Conservation (phyloP, 2,888 invertebrate species). For the Aspidiotus destructor region DNA sequence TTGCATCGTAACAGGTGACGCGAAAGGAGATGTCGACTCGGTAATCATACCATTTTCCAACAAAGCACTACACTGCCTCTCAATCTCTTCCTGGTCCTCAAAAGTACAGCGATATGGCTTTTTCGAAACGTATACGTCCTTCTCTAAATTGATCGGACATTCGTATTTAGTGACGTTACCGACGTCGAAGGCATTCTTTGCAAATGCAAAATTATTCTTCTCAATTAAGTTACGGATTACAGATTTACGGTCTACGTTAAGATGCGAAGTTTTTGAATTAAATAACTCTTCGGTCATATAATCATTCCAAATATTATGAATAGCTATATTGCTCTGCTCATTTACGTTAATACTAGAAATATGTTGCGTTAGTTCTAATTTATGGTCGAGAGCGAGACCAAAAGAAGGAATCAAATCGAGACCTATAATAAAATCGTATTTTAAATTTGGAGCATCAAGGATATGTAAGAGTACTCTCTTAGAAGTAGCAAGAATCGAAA, state of each 20-base stretch:
- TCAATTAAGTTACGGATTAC: background rate
- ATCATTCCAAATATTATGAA: background rate
- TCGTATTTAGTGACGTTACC: slow-evolving; percentile 7
- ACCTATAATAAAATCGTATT: slow-evolving; percentile 6
- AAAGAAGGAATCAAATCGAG: background rate
- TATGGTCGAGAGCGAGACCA: background rate
- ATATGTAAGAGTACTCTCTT: background rate
- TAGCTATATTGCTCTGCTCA: no score
- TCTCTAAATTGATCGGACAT: background rate
- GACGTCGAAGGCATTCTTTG: background rate
- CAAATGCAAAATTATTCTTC: slow-evolving; percentile 6
- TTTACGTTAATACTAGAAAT: no score
- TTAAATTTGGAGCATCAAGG: background rate
- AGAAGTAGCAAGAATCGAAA: background rate
- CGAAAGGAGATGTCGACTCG: slow-evolving; percentile 25
- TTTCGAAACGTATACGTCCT: slow-evolving; percentile 6
- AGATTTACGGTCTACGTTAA: background rate
- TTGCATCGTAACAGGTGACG: slow-evolving; percentile 17
- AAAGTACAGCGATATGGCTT: slow-evolving; percentile 30
- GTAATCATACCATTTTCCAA: slow-evolving; percentile 20
- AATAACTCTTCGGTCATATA: background rate
- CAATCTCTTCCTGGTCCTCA: slow-evolving; percentile 23
- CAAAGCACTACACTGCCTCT: slow-evolving; percentile 16
- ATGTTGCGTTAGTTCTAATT: background rate
- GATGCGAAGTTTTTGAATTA: background rate